Evolutionary conservation across 1,140 invertebrate species (phyloP), one percentile per base, ranked within the genome.

Genomic region (Episyrphus balteatus): DNA sequence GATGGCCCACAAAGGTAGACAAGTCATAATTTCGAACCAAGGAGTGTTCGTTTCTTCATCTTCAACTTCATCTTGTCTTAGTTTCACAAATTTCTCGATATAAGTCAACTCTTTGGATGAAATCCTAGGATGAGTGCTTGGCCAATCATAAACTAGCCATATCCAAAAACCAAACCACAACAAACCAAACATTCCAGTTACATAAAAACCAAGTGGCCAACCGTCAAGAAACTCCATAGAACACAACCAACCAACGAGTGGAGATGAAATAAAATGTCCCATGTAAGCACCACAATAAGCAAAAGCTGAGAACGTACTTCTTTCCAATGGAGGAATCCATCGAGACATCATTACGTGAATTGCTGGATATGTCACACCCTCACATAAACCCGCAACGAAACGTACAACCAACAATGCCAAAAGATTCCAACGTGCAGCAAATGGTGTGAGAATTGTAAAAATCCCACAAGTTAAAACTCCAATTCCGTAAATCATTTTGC

Each of bases 1-100:
- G 47, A 86, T 86, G 1, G 91, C 91, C 89, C 89, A 94, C 40
- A 95, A 73, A 0, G 92, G 88, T 11, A 83, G 58, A 40, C 87
- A 92, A 1, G 76, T 88, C 11, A 91, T 67, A 52, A 96, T 81
- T 34, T 79, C 73, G 30, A 70, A 54, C 90, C 90, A 94, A 3
- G 91, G 91, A 48, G 66, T 64, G n/a, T n/a, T n/a, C n/a, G n/a
- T 0, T 34, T 34, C 5, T 42, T 49, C 10, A 37, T 36, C 26
- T 32, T 45, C 19, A 12, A 32, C 19, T 38, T 36, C 37, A 14
- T 17, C 8, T 19, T 13, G 11, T 44, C 58, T 57, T 49, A 65
- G 56, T 12, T 74, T 74, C 41, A 80, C 74, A 53, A 71, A 69
- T n/a, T 75, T 68, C 49, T 79, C 75, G 21, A 86, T 85, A 53